Conservation (phyloP, 2,797 vertebrate genomes). For the Rhadinocentrus ornatus region DNA sequence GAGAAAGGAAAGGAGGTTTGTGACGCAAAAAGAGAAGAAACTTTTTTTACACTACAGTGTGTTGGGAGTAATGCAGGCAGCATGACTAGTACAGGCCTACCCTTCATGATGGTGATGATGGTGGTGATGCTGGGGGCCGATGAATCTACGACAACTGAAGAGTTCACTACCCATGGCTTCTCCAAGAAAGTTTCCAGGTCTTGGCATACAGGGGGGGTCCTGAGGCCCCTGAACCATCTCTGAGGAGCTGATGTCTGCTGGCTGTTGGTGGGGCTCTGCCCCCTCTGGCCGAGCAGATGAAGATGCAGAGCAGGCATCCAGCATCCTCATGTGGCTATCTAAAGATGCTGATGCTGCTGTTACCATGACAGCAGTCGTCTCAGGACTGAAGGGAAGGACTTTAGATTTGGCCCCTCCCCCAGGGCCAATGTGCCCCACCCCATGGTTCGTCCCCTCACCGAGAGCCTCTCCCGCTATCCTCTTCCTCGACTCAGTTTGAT, state of each 20-base stretch:
- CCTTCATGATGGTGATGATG: slow-evolving; percentile 91
- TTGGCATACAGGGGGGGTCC: slow-evolving; percentile 89
- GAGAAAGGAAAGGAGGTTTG: neutral
- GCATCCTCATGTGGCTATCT: slow-evolving; percentile 89
- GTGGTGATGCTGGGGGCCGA: slow-evolving; percentile 94
- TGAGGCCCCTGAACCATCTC: slow-evolving; percentile 89
- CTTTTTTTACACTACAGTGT: too few species aligned
- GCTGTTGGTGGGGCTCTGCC: slow-evolving; percentile 71
- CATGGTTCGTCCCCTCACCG: slow-evolving; percentile 82
- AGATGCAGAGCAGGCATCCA: slow-evolving; percentile 86
- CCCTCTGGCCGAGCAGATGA: slow-evolving; percentile 82
- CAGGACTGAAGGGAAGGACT: slow-evolving; percentile 86
- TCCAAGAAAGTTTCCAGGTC: slow-evolving; percentile 92
- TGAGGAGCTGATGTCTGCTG: slow-evolving; percentile 84
- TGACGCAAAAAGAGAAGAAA: neutral
- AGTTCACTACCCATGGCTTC: slow-evolving; percentile 94
- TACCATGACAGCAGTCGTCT: slow-evolving; percentile 78
- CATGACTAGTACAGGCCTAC: slow-evolving; percentile 64
- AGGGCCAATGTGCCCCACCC: slow-evolving; percentile 73
- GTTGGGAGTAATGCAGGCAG: neutral
- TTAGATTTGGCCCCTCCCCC: slow-evolving; percentile 82
- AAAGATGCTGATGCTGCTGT: slow-evolving; percentile 73
- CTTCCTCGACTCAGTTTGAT: slow-evolving; percentile 86
- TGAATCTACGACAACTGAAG: slow-evolving; percentile 96
- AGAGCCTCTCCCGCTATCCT: slow-evolving; percentile 92